A percentile compares a stretch with the other conserved stretches of the same genome.
Conservation (phyloP, 2,113 vertebrate species). For the Prionailurus bengalensis region DNA sequence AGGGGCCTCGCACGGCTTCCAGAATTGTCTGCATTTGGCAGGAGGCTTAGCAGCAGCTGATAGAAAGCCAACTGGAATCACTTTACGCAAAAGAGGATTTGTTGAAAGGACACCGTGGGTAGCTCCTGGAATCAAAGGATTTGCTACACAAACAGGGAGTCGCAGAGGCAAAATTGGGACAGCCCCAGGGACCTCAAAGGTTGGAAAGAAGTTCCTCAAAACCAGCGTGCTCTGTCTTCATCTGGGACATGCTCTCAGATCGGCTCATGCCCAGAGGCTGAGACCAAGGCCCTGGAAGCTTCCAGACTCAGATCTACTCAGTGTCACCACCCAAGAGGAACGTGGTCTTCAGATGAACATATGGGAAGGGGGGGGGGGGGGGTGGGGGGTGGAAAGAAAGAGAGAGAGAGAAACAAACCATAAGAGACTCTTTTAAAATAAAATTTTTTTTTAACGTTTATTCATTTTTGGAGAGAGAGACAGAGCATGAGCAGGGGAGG, state of each 20-base stretch:
- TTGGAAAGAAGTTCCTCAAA: neutral
- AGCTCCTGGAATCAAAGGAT: constrained; percentile 7
- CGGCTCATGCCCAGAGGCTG: neutral
- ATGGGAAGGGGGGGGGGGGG: too few species aligned
- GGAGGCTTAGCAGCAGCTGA: neutral
- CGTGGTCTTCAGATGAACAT: neutral
- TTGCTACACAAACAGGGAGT: neutral
- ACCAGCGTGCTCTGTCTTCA: neutral
- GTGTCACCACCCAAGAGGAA: neutral
- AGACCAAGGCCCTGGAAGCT: neutral
- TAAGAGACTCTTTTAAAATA: too few species aligned
- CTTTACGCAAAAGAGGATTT: constrained; percentile 49
- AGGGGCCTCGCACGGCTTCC: neutral
- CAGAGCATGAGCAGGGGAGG: too few species aligned
- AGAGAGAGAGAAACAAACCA: too few species aligned
- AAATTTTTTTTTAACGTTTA: too few species aligned
- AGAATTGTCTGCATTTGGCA: neutral
- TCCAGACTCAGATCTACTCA: neutral
- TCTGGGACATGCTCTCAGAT: constrained; percentile 8
- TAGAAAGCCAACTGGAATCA: constrained; percentile 1
- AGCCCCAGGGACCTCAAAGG: neutral
- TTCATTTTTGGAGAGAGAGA: too few species aligned
- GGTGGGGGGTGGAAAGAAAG: too few species aligned
- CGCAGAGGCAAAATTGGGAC: neutral
- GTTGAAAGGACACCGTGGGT: neutral